Conservation (phyloP, 2,113 vertebrate species). For the Neolamprologus longior region DNA sequence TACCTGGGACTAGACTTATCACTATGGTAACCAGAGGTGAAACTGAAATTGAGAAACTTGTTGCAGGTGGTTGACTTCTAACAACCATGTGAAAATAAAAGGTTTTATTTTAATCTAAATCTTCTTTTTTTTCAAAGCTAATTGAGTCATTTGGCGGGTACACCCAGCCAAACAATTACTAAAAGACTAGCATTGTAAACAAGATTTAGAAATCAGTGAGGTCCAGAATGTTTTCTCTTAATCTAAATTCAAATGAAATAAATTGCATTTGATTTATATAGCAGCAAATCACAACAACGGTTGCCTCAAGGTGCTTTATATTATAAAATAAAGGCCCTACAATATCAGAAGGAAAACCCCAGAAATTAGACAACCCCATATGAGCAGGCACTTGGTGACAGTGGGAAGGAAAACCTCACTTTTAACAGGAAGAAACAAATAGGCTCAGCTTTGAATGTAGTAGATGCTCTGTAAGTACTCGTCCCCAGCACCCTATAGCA, state of each 20-base stretch:
- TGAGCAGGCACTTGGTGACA: neutral
- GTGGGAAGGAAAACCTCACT: fast-evolving
- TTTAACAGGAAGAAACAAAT: neutral
- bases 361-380: neutral
- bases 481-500: neutral
- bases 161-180: neutral
- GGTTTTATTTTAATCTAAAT: neutral
- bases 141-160: fast-evolving
- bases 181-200: neutral
- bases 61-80: neutral
- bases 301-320: neutral
- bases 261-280: neutral
- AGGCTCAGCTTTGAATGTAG: neutral
- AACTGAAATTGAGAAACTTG: neutral
- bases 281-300: neutral
- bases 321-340: neutral
- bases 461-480: neutral
- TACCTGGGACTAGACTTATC: neutral
- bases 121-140: neutral
- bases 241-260: neutral
- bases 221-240: neutral
- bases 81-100: neutral
- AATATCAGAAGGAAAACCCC: neutral
- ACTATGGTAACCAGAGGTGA: neutral
- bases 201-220: neutral